Evolutionary conservation across 2,888 invertebrate genomes (phyloP).

Genomic region (Leptarthrus brevirostris): DNA sequence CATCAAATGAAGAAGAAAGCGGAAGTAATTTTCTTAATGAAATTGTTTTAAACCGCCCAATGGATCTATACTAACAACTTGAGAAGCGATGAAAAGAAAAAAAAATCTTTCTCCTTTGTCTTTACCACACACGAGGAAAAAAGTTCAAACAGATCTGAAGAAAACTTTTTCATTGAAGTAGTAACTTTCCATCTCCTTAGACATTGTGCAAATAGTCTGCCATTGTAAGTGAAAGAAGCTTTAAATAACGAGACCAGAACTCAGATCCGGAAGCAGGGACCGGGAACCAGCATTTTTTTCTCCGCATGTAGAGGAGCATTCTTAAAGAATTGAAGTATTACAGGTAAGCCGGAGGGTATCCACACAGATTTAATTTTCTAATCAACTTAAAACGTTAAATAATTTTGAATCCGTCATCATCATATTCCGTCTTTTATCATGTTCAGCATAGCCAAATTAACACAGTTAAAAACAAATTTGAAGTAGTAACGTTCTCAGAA

Average conservation of each 20-base stretch:
- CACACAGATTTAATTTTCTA: conserved; percentile 15
- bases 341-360: neutral
- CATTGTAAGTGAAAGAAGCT: neutral
- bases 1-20: neutral
- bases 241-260: too few species aligned
- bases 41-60: conserved; percentile 5
- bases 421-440: neutral
- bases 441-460: neutral
- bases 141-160: conserved; percentile 25
- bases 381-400: conserved; percentile 40
- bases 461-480: neutral
- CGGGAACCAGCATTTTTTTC: conserved; percentile 16
- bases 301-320: neutral
- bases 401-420: neutral
- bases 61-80: neutral
- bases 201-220: conserved; percentile 17
- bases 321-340: neutral
- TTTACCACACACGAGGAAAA: conserved; percentile 18
- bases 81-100: neutral
- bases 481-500: conserved; percentile 23
- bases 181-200: conserved; percentile 40
- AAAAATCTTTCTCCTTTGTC: neutral
- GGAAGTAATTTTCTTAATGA: conserved; percentile 34
- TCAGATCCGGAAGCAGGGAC: too few species aligned
- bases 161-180: conserved; percentile 24